Evolutionary conservation across 2,113 vertebrate species (phyloP).

Genomic region (Neodontobutis hainanensis): DNA sequence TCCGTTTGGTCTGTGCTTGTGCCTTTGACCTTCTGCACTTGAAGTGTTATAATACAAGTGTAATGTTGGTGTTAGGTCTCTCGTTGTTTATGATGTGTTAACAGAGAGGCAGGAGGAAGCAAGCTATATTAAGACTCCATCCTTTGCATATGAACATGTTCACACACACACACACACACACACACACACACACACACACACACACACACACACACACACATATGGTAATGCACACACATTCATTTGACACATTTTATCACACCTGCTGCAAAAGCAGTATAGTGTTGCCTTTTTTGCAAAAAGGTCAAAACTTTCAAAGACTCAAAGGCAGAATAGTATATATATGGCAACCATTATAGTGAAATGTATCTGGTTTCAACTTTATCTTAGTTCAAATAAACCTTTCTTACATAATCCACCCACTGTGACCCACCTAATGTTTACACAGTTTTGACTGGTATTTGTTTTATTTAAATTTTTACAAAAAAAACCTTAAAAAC

Average conservation of each 20-base stretch:
- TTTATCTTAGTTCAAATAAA: slow-evolving; percentile 17
- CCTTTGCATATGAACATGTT: slow-evolving; percentile 9
- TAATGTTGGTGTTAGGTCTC: background rate
- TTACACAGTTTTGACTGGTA: background rate
- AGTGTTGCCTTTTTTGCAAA: slow-evolving; percentile 3
- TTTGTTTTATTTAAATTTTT: too few species aligned
- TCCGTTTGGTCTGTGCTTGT: background rate
- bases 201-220: background rate
- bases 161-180: background rate
- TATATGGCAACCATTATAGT: slow-evolving; percentile 26
- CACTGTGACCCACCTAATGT: background rate
- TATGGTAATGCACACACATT: background rate
- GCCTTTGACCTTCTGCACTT: background rate
- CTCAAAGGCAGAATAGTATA: slow-evolving; percentile 12
- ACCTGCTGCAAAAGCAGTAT: background rate
- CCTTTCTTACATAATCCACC: slow-evolving; percentile 29
- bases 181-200: background rate
- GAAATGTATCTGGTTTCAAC: slow-evolving; percentile 39
- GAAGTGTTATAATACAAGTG: too few species aligned
- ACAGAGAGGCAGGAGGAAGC: slow-evolving; percentile 31
- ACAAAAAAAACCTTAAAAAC: too few species aligned
- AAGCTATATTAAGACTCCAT: slow-evolving; percentile 47
- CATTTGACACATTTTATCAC: background rate
- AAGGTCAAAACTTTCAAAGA: slow-evolving; percentile 56
- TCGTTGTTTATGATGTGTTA: slow-evolving; percentile 50